Base-by-base conservation (phyloP, 1,140 invertebrate genomes). In the Drosophila obscura region DNA sequence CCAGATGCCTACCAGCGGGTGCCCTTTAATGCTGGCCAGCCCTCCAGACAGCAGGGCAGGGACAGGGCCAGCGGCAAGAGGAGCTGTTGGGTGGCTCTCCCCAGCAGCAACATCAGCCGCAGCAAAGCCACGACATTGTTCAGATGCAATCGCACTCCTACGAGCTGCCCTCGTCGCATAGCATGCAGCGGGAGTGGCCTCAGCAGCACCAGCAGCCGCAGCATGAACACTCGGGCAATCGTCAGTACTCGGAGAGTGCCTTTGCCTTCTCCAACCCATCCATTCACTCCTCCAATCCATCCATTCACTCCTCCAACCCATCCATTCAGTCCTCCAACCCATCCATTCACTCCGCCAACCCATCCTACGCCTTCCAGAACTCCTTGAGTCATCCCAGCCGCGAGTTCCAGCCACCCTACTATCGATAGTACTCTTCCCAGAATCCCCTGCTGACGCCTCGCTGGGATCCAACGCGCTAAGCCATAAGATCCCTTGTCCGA, bases 71-170 rank as follows among this genome's bases (percentile, higher is more conserved):
- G 41, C 26, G 39, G 0, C 60, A 26, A 8, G 57, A 67, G 13
- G 57, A 59, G n/a, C 67, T 52, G 1, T 6, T 56, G 45, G 51
- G 31, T 9, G 61, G 46, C n/a, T 57, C 63, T 52, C 60, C 5
- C 13, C 48, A 11, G n/a, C 24, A 11, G 22, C 11, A 11, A 11
- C 9, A 19, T 1, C 28, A 26, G 45, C 13, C 39, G 28, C n/a
- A 31, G 26, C 4, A 3, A 1, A 13, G n/a, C 1, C 4, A 24
- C 1, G 43, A 43, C 6, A 82, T 46, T 15, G 43, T 85, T 13
- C 82, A 87, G 26, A 85, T 85, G 82, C 82, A 85, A 41, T 85
- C 82, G 7, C 71, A 87, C 4, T 87, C 78, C 5, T 85, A 68
- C 48, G 74, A 85, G 26, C 45, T 87, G 63, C 74, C 82, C 0